Base-by-base conservation (phyloP, 2,888 invertebrate genomes). In the Aphodius granarius region DNA sequence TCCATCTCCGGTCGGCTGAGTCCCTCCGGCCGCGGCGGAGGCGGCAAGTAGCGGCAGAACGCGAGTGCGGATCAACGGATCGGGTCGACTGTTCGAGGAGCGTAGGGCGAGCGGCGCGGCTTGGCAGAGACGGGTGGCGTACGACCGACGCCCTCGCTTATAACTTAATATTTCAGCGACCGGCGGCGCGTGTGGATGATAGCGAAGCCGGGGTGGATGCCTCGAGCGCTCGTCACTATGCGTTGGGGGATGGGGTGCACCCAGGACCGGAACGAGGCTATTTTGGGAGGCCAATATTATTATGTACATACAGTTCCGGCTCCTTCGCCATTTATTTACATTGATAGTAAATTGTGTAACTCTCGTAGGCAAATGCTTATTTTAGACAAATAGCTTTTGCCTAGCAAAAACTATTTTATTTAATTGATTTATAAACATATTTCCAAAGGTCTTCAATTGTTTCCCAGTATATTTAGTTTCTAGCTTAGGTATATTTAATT, bases 81-180 rank as follows among this genome's bases (percentile, higher is more conserved):
- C 43, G 43, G 43, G 43, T 43, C 43, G 9, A 13, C 43, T 43
- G 43, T 6, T 6, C 13, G 3, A 3, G 4, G 43, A 0, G 43
- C 43, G 43, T 6, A 43, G 43, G 4, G 43, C 43, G 43, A 13
- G 43, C 43, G 43, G 43, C 43, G 13, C 43, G 43, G 43, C 43
- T 9, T 13, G 43, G 43, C 43, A 43, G 43, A 43, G 43, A 43
- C 43, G 43, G 43, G 43, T 43, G 63, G 64, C 22, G 72, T 76
- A 78, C 78, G 78, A 78, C 79, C 78, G 77, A 79, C 79, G 79
- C 79, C 79, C 78, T 76, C 79, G 78, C 77, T 78, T 79, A 81
- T 81, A 80, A 80, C 79, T 81, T 81, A 81, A 80, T 81, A 81
- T 81, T 80, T 81, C 80, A 81, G 79, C 79, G 79, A 68, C 79